Evolutionary conservation across 2,113 vertebrate species (phyloP).

Genomic region (Trogon surrucura): DNA sequence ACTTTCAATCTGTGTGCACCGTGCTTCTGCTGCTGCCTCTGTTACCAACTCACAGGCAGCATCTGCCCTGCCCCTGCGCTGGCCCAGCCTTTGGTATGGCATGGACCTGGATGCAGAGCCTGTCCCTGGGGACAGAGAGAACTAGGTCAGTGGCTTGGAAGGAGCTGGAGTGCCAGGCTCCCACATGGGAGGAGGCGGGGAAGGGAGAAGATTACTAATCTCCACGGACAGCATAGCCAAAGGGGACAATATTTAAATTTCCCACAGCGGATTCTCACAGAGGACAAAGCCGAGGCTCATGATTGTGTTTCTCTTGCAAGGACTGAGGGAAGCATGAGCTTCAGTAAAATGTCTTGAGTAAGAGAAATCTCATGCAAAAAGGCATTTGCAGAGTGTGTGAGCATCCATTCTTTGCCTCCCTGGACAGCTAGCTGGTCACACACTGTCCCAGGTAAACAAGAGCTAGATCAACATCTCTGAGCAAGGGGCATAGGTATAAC

Average conservation of each 20-base stretch:
- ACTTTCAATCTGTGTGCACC: conserved; percentile 28
- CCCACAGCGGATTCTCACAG: neutral
- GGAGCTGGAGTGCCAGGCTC: neutral
- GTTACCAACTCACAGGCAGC: neutral
- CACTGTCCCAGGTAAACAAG: neutral
- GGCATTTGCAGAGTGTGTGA: neutral
- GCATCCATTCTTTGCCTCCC: rapidly evolving
- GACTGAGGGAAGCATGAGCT: neutral
- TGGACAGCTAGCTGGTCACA: neutral
- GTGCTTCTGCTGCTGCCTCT: neutral
- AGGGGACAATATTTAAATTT: conserved; percentile 34
- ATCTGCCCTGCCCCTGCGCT: neutral
- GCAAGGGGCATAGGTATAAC: neutral
- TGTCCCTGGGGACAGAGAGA: conserved; percentile 13
- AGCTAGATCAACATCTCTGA: neutral
- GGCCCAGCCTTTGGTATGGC: neutral
- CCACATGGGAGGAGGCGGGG: neutral
- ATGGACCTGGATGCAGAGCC: neutral
- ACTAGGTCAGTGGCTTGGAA: conserved; percentile 45
- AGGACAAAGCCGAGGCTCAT: neutral
- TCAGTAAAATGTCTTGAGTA: neutral
- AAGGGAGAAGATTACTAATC: conserved; percentile 14
- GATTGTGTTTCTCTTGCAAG: neutral
- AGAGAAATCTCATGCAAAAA: neutral
- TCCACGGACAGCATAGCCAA: conserved; percentile 38